Conservation (phyloP, 2,888 invertebrate genomes). For the Synanthedon andrenaeformis region DNA sequence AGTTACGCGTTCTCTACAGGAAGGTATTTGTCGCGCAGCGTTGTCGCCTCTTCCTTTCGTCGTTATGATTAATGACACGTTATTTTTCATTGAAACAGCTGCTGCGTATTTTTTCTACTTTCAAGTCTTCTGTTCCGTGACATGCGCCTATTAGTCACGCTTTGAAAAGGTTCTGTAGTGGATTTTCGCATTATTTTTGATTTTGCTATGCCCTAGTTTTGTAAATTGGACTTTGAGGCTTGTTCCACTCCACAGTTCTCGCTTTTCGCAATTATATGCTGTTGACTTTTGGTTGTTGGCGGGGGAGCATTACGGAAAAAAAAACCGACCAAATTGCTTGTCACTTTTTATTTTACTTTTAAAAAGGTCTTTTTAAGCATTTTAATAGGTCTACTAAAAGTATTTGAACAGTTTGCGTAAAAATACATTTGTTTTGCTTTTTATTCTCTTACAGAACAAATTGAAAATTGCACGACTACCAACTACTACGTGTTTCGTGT, state of each 20-base stretch:
- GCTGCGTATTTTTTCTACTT: slow-evolving; percentile 55
- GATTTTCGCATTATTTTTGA: slow-evolving; percentile 37
- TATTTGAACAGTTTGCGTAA: no score
- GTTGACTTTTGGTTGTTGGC: background rate
- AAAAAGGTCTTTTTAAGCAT: no score
- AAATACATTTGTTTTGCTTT: no score
- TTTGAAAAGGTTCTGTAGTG: slow-evolving; percentile 46
- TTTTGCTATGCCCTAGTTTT: slow-evolving; percentile 15
- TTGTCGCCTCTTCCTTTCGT: slow-evolving; percentile 56
- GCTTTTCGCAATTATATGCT: background rate
- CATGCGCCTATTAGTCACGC: slow-evolving; percentile 58
- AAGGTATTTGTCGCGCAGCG: slow-evolving; percentile 57
- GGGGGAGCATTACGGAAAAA: background rate
- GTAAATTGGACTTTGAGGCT: background rate
- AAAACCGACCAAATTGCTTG: background rate
- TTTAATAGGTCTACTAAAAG: no score
- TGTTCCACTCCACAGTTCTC: background rate
- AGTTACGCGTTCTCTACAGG: slow-evolving; percentile 28
- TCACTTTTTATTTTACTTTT: no score
- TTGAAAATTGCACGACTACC: no score
- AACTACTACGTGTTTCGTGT: no score
- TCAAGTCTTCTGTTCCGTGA: slow-evolving; percentile 54
- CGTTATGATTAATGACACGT: slow-evolving; percentile 62
- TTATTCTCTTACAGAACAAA: no score
- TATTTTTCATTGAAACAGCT: slow-evolving; percentile 66